Evolutionary conservation across 2,113 vertebrate genomes (phyloP).

Genomic region (Parotia lawesii): DNA sequence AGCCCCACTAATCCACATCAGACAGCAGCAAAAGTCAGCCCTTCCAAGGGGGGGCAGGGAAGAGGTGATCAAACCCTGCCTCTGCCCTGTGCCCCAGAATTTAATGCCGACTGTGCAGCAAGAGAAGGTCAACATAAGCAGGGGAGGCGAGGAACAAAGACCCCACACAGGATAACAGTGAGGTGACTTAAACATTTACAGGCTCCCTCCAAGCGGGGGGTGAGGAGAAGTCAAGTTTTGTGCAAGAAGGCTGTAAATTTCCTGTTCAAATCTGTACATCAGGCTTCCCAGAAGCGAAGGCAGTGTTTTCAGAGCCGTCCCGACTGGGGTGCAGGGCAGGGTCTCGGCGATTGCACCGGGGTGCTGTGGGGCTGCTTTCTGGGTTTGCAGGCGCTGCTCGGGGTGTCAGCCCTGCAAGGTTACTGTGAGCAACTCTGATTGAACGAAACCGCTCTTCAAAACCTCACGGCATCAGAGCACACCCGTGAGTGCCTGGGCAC

Average conservation of each 20-base stretch:
- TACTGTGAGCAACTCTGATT: not conserved
- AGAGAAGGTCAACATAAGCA: constrained; percentile 5
- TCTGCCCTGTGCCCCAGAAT: constrained; percentile 15
- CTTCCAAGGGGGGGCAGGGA: not conserved
- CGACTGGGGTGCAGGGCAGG: not conserved
- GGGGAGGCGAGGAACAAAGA: constrained; percentile 13
- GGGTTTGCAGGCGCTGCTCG: not conserved
- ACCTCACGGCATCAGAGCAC: not conserved
- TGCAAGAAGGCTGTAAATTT: constrained; percentile 40
- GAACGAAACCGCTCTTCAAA: not conserved
- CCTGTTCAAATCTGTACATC: not conserved
- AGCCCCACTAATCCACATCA: constrained; percentile 20
- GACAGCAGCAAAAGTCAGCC: constrained; percentile 18
- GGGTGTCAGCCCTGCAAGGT: not conserved
- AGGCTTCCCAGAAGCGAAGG: not conserved
- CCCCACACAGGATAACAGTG: constrained; percentile 19
- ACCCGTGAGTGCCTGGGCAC: not conserved
- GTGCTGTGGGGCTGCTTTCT: not conserved
- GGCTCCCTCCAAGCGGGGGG: not conserved
- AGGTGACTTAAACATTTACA: constrained; percentile 45
- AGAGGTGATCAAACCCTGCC: not conserved
- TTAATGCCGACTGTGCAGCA: not conserved
- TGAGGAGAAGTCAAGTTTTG: constrained; percentile 35
- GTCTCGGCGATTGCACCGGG: not conserved
- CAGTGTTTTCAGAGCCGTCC: not conserved